phyloP scores from a whole-genome alignment of 2,888 invertebrate species.

The Polietes domitor region DNA sequence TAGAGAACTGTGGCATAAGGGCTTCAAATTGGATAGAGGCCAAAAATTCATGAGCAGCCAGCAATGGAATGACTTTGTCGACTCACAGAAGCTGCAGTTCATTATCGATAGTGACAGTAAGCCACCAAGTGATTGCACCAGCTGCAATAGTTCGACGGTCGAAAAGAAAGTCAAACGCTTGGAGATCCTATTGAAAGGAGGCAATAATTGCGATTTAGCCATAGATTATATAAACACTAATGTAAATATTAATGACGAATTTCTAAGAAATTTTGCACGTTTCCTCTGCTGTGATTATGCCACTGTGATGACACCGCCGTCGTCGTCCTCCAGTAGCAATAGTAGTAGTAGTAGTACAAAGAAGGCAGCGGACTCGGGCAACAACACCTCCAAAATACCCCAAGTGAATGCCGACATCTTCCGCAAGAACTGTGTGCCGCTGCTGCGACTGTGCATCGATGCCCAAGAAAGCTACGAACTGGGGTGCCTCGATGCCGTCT shows the following conservation, averaged over 20 bases:
- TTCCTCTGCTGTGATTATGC: constrained; percentile 79
- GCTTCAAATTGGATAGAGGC: constrained; percentile 74
- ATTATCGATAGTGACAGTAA: constrained; percentile 70
- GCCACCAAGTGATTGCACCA: constrained; percentile 54
- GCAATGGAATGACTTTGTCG: constrained; percentile 73
- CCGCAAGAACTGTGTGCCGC: constrained; percentile 74
- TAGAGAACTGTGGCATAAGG: constrained; percentile 75
- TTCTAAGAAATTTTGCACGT: constrained; percentile 76
- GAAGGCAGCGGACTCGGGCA: constrained; percentile 8
- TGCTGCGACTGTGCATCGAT: constrained; percentile 76
- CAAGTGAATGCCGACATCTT: constrained; percentile 71
- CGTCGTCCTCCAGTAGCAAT: constrained; percentile 40
- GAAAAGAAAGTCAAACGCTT: constrained; percentile 76
- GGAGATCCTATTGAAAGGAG: constrained; percentile 72
- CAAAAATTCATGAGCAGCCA: constrained; percentile 73
- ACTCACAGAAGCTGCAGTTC: constrained; percentile 73
- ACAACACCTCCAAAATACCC: constrained; percentile 44
- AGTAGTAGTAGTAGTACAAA: constrained; percentile 48
- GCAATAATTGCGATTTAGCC: constrained; percentile 74
- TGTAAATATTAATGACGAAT: constrained; percentile 76
- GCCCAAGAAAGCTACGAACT: constrained; percentile 75
- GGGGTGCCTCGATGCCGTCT: constrained; percentile 76
- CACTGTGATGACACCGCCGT: constrained; percentile 68
- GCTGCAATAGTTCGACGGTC: constrained; percentile 47
- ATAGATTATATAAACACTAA: constrained; percentile 79